Conservation (phyloP, 2,888 invertebrate genomes). For the Gibbula magus region DNA sequence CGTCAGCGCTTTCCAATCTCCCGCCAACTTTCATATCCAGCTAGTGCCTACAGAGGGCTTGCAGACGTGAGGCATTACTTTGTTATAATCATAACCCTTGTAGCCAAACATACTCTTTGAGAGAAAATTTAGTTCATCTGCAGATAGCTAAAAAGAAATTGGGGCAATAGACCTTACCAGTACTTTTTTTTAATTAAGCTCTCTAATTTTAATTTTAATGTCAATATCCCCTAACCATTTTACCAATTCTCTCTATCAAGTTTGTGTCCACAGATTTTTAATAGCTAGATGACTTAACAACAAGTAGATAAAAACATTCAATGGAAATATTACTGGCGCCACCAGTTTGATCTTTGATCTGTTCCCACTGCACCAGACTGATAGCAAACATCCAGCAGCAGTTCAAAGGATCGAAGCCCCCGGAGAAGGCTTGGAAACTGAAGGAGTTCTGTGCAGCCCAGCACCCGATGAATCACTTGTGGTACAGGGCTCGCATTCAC, state of each 20-base stretch:
- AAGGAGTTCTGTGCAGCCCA: conserved; percentile 78
- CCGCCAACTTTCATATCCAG: conserved; percentile 78
- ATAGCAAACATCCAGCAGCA: conserved; percentile 52
- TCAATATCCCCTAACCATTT: no score
- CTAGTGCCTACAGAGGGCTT: conserved; percentile 76
- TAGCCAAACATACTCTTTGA: neutral
- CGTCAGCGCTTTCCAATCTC: conserved; percentile 62
- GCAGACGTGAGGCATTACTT: conserved; percentile 71
- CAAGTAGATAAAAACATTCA: no score
- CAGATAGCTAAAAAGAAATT: no score
- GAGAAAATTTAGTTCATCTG: neutral
- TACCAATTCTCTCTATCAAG: no score
- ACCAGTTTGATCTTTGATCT: no score
- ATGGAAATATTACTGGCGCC: no score
- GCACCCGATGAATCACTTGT: conserved; percentile 78
- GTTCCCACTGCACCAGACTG: conserved; percentile 46
- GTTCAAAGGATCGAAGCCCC: conserved; percentile 40
- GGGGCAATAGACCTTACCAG: no score
- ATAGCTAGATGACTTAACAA: no score
- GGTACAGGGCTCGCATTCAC: conserved; percentile 81
- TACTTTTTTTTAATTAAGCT: no score
- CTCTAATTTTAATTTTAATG: no score
- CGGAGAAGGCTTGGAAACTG: conserved; percentile 43
- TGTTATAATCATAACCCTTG: neutral
- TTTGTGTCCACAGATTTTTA: no score